Conservation (phyloP, 2,113 vertebrate species). For the Todiramphus chloris region DNA sequence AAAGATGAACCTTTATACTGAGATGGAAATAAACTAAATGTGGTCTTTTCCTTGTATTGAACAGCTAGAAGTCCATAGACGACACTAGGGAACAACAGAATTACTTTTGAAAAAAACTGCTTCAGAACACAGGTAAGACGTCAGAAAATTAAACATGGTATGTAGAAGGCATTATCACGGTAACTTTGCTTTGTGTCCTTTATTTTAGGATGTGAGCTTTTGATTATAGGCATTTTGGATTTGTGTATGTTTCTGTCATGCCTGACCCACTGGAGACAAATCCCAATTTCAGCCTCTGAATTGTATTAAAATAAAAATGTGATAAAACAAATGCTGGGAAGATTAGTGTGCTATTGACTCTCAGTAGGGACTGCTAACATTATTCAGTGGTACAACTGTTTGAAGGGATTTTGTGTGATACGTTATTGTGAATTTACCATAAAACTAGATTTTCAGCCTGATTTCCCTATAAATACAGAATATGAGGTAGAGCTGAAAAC, state of each 20-base stretch:
- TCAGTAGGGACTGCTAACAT: constrained; percentile 12
- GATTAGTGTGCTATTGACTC: constrained; percentile 42
- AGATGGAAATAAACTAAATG: background rate
- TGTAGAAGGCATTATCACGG: background rate
- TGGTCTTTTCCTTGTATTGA: background rate
- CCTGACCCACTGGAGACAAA: background rate
- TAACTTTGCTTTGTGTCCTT: background rate
- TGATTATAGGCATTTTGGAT: background rate
- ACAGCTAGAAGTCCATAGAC: background rate
- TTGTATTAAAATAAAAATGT: background rate
- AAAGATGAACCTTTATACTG: background rate
- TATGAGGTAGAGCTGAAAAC: background rate
- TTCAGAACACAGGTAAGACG: background rate
- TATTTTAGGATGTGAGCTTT: background rate
- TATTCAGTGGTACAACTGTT: constrained; percentile 4
- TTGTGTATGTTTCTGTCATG: background rate
- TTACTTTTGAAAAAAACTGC: background rate
- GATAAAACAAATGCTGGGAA: background rate
- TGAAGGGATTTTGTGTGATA: background rate
- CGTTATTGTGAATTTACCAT: background rate
- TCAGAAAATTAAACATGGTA: accelerated
- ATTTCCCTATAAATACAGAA: background rate
- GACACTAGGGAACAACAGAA: background rate
- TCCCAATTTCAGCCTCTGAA: background rate
- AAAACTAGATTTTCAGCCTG: background rate